phyloP scores from a whole-genome alignment of 2,888 invertebrate genomes.

The Dione juno region DNA sequence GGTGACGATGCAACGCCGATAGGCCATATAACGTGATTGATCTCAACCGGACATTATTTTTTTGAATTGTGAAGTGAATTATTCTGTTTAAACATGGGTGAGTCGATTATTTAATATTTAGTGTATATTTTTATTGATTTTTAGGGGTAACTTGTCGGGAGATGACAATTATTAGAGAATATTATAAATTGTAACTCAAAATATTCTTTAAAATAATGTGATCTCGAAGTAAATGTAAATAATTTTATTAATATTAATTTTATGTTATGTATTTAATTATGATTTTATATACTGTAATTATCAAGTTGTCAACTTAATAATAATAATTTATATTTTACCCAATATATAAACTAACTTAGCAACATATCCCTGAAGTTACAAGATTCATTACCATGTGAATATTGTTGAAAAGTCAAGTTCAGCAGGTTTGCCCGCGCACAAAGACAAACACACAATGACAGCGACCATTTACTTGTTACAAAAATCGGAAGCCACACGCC shows the following conservation, averaged over 20 bases:
- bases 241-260: too few species aligned
- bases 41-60: slow-evolving; percentile 65
- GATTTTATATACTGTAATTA: background rate
- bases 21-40: slow-evolving; percentile 66
- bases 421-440: slow-evolving; percentile 48
- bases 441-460: slow-evolving; percentile 54
- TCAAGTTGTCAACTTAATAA: background rate
- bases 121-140: background rate
- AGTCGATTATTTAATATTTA: slow-evolving; percentile 50
- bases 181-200: too few species aligned
- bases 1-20: slow-evolving; percentile 77
- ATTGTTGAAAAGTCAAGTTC: slow-evolving; percentile 42
- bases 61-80: slow-evolving; percentile 69
- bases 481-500: slow-evolving; percentile 59
- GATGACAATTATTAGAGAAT: background rate
- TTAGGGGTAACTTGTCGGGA: background rate
- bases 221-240: too few species aligned
- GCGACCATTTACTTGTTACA: slow-evolving; percentile 52
- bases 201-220: too few species aligned
- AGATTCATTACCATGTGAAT: slow-evolving; percentile 36
- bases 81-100: slow-evolving; percentile 67
- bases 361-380: slow-evolving; percentile 23
- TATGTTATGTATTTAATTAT: background rate
- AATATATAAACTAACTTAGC: too few species aligned
- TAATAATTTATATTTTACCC: too few species aligned